phyloP scores from a whole-genome alignment of 2,797 vertebrate genomes.

The Amblyraja radiata region DNA sequence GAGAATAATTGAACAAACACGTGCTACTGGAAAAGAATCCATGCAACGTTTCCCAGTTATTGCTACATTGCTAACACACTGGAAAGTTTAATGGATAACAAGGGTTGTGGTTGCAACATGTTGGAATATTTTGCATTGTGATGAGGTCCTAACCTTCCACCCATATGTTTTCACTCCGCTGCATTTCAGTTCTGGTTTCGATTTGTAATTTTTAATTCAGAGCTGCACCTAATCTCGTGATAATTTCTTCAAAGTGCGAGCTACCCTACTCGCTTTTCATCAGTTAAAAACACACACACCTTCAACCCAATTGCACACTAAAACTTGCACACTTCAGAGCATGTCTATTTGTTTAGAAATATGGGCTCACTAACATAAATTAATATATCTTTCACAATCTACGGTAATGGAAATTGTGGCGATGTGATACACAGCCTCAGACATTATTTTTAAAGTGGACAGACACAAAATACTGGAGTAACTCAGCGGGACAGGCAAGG shows the following conservation, averaged over 20 bases:
- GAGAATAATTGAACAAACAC: not conserved
- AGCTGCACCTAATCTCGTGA: not conserved
- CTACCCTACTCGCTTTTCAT: not conserved
- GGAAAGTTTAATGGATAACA: conserved; percentile 5
- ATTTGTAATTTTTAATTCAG: conserved; percentile 6
- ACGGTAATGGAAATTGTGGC: not conserved
- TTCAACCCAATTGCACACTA: not conserved
- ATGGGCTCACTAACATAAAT: not conserved
- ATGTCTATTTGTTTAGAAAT: not conserved
- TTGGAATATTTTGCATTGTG: conserved; percentile 3
- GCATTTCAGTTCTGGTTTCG: not conserved
- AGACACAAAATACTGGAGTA: too few species aligned
- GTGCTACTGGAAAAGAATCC: not conserved
- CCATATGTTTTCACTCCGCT: not conserved
- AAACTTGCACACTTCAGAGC: too few species aligned
- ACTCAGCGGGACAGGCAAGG: too few species aligned
- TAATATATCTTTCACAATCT: not conserved
- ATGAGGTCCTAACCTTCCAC: not conserved
- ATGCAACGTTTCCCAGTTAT: not conserved
- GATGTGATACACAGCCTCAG: not conserved
- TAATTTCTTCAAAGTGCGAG: not conserved
- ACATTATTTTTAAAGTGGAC: not conserved
- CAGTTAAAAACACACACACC: not conserved
- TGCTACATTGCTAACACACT: not conserved
- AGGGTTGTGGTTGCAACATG: conserved; percentile 23